Evolutionary conservation across 2,113 vertebrate species (phyloP).

Genomic region (Echinops telfairi): DNA sequence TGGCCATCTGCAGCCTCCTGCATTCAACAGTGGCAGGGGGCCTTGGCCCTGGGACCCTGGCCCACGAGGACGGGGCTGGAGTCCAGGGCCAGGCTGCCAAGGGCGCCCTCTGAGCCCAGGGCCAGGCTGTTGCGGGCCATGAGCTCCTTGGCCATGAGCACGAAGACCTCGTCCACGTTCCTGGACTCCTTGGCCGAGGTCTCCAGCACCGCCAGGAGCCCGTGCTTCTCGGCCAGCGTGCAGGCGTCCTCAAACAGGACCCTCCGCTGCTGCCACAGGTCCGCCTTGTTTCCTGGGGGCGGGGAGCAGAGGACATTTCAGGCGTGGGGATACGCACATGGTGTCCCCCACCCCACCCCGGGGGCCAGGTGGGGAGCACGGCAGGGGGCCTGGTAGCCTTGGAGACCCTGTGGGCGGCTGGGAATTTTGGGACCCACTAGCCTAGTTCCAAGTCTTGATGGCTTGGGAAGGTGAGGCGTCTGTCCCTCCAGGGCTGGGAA

Average conservation of each 20-base stretch:
- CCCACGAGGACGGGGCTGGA: constrained; percentile 87
- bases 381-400: no score
- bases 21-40: constrained; percentile 89
- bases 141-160: constrained; percentile 89
- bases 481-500: no score
- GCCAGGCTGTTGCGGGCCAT: constrained; percentile 88
- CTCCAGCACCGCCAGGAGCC: constrained; percentile 94
- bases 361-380: no score
- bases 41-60: constrained; percentile 82
- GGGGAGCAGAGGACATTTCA: background rate
- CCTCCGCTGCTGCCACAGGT: constrained; percentile 90
- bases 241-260: constrained; percentile 95
- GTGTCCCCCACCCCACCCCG: no score
- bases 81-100: constrained; percentile 84
- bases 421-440: no score
- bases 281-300: constrained; percentile 94
- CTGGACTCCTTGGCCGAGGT: constrained; percentile 94
- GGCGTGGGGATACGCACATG: no score
- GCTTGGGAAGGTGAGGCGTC: no score
- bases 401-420: no score
- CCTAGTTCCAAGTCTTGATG: no score
- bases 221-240: constrained; percentile 90
- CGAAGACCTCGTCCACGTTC: constrained; percentile 91
- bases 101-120: constrained; percentile 80
- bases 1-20: background rate